phyloP scores from a whole-genome alignment of 2,888 invertebrate genomes.

The Achlya flavicornis region DNA sequence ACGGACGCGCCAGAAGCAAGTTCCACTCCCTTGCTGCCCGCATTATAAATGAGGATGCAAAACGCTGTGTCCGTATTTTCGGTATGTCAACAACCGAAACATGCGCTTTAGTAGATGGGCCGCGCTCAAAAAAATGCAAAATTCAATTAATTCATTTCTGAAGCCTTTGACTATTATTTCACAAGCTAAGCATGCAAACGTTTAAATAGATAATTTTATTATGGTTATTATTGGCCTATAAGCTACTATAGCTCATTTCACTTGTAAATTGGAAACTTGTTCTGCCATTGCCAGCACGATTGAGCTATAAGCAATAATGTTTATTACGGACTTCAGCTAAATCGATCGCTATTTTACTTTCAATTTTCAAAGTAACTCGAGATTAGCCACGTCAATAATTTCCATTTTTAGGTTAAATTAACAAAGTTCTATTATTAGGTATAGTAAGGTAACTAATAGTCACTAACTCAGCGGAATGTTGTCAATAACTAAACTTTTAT shows the following conservation, averaged over 20 bases:
- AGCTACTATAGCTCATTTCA: constrained; percentile 34
- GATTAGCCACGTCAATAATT: constrained; percentile 18
- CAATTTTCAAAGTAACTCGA: constrained; percentile 31
- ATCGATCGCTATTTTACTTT: constrained; percentile 34
- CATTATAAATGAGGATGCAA: too few species aligned
- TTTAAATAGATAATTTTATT: constrained; percentile 10
- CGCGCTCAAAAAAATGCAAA: not conserved
- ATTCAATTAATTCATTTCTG: not conserved
- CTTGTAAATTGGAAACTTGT: constrained; percentile 33
- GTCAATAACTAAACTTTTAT: constrained; percentile 29
- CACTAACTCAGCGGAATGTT: constrained; percentile 10
- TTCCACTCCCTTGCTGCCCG: too few species aligned
- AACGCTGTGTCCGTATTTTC: too few species aligned
- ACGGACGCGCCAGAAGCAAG: too few species aligned
- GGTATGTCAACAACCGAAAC: too few species aligned
- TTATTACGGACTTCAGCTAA: constrained; percentile 25
- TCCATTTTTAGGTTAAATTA: not conserved
- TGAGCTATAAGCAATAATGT: constrained; percentile 27
- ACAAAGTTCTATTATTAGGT: not conserved
- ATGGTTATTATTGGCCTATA: constrained; percentile 17
- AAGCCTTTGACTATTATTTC: not conserved
- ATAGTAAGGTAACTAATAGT: not conserved
- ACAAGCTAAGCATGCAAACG: not conserved
- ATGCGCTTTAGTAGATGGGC: too few species aligned
- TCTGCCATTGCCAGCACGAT: constrained; percentile 37